These are phyloP conservation scores for Leptopilina drosophilae DNA, from an alignment of 2,888 invertebrate genomes.

Conservation along the genomic window DNA sequence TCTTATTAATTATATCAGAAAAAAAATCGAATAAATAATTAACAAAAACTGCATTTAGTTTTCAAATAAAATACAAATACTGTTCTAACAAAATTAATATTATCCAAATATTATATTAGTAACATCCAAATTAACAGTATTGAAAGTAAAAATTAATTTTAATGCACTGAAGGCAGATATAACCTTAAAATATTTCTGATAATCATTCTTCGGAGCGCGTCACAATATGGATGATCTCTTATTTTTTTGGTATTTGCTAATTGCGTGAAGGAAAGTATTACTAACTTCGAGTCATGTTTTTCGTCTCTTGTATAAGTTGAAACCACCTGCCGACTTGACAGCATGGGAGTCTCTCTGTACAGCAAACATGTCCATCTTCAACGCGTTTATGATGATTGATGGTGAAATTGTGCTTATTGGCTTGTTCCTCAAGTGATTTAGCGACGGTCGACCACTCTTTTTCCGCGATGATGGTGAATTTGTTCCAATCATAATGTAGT, in stretches of 20 bases:
- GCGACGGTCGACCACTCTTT: slow-evolving; percentile 90
- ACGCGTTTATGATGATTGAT: slow-evolving; percentile 88
- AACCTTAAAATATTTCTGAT: too few relatives aligned
- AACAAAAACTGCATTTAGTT: too few relatives aligned
- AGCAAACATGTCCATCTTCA: slow-evolving; percentile 86
- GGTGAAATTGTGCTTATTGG: slow-evolving; percentile 87
- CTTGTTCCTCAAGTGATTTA: slow-evolving; percentile 87
- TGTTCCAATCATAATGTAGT: slow-evolving; percentile 94
- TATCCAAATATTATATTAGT: too few relatives aligned
- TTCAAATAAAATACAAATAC: too few relatives aligned
- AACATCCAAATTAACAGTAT: too few relatives aligned
- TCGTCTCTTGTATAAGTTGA: slow-evolving; percentile 89
- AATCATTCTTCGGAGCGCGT: too few relatives aligned
- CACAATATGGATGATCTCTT: too few relatives aligned
- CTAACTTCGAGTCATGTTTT: slow-evolving; percentile 90
- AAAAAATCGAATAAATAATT: too few relatives aligned
- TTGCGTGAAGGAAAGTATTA: slow-evolving; percentile 55
- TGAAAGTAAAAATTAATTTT: too few relatives aligned
- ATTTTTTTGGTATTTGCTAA: not conserved
- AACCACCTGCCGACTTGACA: slow-evolving; percentile 90
- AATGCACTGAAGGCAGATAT: too few relatives aligned
- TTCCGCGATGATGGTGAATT: slow-evolving; percentile 93
- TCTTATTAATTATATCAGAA: too few relatives aligned
- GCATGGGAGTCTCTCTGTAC: slow-evolving; percentile 85
- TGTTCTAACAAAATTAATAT: too few relatives aligned